Percentiles rank a stretch among this genome's conserved stretches.
phyloP scores from a whole-genome alignment of 2,113 vertebrate species.

The Leuciscus idus region DNA sequence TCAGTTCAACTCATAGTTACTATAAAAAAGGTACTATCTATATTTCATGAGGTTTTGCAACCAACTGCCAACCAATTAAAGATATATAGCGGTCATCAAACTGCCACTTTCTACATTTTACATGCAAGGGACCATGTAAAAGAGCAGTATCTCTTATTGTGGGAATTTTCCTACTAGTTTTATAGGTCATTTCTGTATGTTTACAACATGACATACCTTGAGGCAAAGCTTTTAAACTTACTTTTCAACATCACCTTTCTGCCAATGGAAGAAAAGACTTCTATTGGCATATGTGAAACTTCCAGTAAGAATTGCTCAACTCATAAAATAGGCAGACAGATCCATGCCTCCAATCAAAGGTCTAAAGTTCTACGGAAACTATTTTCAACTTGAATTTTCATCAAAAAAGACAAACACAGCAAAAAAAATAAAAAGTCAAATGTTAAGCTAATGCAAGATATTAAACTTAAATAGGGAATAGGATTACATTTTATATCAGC shows the following conservation, averaged over 20 bases:
- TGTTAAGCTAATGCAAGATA: background rate
- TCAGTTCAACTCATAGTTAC: background rate
- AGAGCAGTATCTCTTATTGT: background rate
- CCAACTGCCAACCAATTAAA: background rate
- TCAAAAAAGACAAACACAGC: background rate
- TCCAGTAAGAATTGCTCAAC: constrained; percentile 2
- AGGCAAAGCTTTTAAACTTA: constrained; percentile 1
- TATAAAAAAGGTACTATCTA: background rate
- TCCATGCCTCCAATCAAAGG: background rate
- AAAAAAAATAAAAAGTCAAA: background rate
- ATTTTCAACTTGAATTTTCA: background rate
- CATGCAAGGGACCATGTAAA: background rate
- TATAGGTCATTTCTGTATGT: background rate
- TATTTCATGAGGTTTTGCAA: constrained; percentile 16
- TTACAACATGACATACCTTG: background rate
- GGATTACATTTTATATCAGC: no score
- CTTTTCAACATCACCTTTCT: background rate
- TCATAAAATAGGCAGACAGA: constrained; percentile 22
- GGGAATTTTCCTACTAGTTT: constrained; percentile 20
- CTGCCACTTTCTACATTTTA: background rate
- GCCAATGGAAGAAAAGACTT: background rate
- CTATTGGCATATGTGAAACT: background rate
- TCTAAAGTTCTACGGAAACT: background rate
- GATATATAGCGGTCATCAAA: background rate
- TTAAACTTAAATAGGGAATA: background rate